Conservation (phyloP, 2,113 vertebrate genomes). For the Edolisoma coerulescens region DNA sequence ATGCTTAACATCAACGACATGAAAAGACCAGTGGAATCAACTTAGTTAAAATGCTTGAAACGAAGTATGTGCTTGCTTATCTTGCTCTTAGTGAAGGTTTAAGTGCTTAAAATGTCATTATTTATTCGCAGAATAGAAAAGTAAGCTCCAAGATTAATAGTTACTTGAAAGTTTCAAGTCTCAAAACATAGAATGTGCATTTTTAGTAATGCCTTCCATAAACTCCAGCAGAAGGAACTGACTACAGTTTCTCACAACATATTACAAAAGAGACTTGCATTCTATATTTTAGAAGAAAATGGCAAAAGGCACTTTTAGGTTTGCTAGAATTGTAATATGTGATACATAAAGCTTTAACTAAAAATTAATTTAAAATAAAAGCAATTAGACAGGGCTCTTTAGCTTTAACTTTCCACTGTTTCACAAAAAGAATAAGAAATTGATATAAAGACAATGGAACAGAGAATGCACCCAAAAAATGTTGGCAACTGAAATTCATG, state of each 20-base stretch:
- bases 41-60: background rate
- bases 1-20: background rate
- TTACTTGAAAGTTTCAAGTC: background rate
- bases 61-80: background rate
- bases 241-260: background rate
- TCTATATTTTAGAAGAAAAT: background rate
- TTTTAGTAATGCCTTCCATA: background rate
- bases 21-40: background rate
- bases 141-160: background rate
- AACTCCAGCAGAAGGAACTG: background rate
- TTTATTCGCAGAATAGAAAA: background rate
- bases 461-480: background rate
- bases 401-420: background rate
- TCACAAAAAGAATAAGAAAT: background rate
- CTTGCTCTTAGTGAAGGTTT: background rate
- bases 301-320: background rate
- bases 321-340: background rate
- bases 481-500: constrained; percentile 35
- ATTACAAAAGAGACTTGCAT: background rate
- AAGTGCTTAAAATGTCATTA: constrained; percentile 13
- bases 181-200: background rate
- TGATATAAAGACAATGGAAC: background rate
- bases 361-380: background rate
- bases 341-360: background rate
- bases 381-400: background rate